A percentile compares a stretch with the other conserved stretches of the same genome.
Conservation (phyloP, 2,888 invertebrate species). For the Drosophila atroscutellata region DNA sequence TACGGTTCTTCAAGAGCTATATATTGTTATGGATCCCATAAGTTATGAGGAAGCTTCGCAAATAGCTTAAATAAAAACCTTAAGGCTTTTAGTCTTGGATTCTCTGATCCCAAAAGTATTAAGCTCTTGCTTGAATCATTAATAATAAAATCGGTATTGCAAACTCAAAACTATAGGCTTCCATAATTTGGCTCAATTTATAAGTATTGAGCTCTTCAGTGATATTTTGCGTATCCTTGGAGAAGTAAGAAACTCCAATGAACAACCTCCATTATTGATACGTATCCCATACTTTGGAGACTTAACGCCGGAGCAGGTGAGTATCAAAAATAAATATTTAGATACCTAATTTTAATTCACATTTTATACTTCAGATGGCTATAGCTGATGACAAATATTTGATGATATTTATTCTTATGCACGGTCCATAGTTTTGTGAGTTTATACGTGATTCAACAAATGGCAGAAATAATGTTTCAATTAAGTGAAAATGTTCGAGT, state of each 20-base stretch:
- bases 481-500: neutral
- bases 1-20: neutral
- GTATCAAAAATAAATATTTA: neutral
- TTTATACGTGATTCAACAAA: neutral
- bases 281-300: neutral
- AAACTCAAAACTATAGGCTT: neutral
- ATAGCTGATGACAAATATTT: neutral
- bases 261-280: neutral
- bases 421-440: no score
- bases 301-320: slow-evolving; percentile 7
- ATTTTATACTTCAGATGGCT: neutral
- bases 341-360: neutral
- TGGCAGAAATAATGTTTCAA: neutral
- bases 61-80: neutral
- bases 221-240: neutral
- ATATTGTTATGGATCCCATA: neutral
- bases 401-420: neutral
- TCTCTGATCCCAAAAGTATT: neutral
- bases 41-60: neutral
- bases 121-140: neutral
- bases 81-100: neutral
- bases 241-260: neutral
- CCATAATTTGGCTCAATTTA: neutral
- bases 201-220: neutral
- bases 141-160: neutral